A percentile compares a stretch with the other conserved stretches of the same genome.
These are phyloP conservation scores for Lasioglossum baleicum DNA, from an alignment of 1,140 invertebrate species.

Conservation along the genomic window DNA sequence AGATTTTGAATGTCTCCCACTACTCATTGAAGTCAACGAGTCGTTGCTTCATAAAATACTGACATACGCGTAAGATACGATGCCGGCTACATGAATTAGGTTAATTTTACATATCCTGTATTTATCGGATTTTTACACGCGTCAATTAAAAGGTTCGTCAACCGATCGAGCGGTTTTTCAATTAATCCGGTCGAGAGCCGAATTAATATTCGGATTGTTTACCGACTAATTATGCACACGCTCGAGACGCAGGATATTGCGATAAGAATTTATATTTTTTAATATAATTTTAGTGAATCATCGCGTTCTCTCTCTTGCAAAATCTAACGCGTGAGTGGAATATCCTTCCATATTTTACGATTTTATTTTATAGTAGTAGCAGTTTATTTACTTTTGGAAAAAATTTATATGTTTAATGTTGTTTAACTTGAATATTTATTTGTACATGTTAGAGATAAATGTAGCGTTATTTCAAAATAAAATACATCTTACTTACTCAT, in stretches of 20 bases:
- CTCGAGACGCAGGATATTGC: background rate
- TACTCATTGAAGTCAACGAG: slow-evolving; percentile 26
- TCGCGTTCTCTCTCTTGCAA: background rate
- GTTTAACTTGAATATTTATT: background rate
- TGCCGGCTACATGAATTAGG: slow-evolving; percentile 41
- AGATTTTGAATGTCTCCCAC: slow-evolving; percentile 39
- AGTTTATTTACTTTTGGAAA: background rate
- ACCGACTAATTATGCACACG: background rate
- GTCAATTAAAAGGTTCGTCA: background rate
- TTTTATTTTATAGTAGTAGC: background rate
- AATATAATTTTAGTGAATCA: too few species aligned
- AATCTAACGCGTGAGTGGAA: background rate
- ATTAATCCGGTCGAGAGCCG: background rate
- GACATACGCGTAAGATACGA: slow-evolving; percentile 4
- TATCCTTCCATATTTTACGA: background rate
- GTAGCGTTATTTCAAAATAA: background rate
- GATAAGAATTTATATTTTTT: background rate
- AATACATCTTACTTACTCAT: slow-evolving; percentile 74
- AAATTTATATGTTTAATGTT: background rate
- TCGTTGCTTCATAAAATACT: slow-evolving; percentile 20
- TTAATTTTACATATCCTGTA: slow-evolving; percentile 33
- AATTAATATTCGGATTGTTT: background rate
- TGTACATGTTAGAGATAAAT: background rate
- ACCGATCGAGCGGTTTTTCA: background rate
- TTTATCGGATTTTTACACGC: background rate